Conservation (phyloP, 2,113 vertebrate genomes). For the Gallinago jamesoni region DNA sequence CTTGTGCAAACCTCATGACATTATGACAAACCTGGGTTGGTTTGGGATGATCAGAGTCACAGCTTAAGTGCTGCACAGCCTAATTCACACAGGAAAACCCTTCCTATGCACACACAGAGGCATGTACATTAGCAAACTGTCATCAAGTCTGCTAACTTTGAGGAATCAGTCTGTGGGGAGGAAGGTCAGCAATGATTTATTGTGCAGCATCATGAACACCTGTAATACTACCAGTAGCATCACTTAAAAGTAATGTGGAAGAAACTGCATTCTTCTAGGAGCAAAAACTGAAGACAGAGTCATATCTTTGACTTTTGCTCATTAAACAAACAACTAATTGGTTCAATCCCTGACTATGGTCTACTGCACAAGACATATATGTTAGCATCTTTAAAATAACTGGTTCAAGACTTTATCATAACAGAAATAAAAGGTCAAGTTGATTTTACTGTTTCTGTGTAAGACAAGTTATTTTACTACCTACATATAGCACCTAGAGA, state of each 20-base stretch:
- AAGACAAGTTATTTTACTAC: background rate
- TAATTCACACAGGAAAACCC: background rate
- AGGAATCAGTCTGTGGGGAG: background rate
- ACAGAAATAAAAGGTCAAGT: background rate
- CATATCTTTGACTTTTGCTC: background rate
- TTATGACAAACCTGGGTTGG: background rate
- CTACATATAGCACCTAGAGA: background rate
- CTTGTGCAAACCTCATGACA: background rate
- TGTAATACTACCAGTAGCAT: background rate
- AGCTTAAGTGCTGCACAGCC: background rate
- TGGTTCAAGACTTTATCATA: background rate
- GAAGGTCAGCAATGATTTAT: background rate
- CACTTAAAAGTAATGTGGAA: background rate
- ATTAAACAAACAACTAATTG: background rate
- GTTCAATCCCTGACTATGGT: background rate
- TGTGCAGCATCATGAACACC: background rate
- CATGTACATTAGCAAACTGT: background rate
- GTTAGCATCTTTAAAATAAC: background rate
- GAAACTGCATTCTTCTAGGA: background rate
- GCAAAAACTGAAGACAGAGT: background rate
- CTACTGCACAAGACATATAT: background rate
- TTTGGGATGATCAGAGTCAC: background rate
- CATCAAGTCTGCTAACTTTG: background rate
- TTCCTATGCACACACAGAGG: background rate
- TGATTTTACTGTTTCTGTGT: background rate